A percentile compares a stretch with the other conserved stretches of the same genome.
These are phyloP conservation scores for Sterna hirundo DNA, from an alignment of 2,113 vertebrate species.

Conservation along the genomic window DNA sequence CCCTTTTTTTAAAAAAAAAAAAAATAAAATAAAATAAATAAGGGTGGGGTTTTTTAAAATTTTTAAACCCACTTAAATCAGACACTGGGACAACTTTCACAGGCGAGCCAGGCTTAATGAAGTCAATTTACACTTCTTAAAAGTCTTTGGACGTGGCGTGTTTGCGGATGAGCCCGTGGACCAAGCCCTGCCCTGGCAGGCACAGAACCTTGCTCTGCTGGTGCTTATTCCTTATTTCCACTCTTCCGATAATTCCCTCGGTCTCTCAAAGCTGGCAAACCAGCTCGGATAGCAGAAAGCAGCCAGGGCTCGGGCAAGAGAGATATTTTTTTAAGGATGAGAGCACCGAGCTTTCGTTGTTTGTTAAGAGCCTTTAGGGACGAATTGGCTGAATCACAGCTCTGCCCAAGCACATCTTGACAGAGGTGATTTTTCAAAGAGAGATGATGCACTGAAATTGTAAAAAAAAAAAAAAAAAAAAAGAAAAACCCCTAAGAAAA, in stretches of 20 bases:
- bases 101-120: background rate
- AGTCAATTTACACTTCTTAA: background rate
- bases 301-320: background rate
- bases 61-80: background rate
- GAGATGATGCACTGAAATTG: background rate
- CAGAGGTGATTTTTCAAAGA: background rate
- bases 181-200: background rate
- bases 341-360: rapidly evolving
- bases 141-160: background rate
- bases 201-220: rapidly evolving
- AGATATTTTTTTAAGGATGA: background rate
- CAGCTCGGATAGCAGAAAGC: background rate
- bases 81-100: background rate
- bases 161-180: rapidly evolving
- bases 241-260: background rate
- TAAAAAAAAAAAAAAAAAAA: background rate
- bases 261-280: background rate
- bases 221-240: background rate
- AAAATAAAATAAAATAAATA: too few relatives aligned
- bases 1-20: too few relatives aligned
- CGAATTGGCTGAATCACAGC: background rate
- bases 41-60: background rate
- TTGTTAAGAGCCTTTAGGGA: background rate
- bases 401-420: background rate
- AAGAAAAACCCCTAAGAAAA: background rate